Evolutionary conservation across 2,797 vertebrate genomes (phyloP).

Genomic region (Pangasius djambal): DNA sequence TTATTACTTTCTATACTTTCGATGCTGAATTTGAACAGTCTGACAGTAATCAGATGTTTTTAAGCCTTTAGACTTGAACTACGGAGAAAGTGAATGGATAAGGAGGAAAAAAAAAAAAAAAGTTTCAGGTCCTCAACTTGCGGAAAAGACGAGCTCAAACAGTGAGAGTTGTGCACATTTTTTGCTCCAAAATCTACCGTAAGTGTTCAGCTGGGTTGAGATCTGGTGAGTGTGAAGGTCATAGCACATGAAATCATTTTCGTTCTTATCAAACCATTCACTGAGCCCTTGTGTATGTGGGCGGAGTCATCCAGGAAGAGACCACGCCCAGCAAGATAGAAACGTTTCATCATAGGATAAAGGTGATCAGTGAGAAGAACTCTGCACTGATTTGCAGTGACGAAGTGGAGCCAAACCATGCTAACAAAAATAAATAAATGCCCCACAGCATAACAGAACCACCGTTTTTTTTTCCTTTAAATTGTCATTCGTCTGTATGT

Average conservation of each 20-base stretch:
- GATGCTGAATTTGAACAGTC: not conserved
- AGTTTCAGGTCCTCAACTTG: not conserved
- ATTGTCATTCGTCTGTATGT: slow-evolving; percentile 15
- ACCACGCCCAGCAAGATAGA: not conserved
- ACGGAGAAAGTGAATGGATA: too few species aligned
- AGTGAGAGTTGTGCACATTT: too few species aligned
- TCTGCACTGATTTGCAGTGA: not conserved
- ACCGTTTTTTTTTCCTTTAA: not conserved
- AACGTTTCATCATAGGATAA: not conserved
- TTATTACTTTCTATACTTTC: not conserved
- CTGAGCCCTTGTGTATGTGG: not conserved
- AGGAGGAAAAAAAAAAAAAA: not conserved
- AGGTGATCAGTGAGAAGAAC: not conserved
- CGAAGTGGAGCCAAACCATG: not conserved
- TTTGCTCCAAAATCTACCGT: not conserved
- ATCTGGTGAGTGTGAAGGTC: not conserved
- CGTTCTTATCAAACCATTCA: not conserved
- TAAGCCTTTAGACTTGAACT: not conserved
- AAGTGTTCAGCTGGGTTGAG: not conserved
- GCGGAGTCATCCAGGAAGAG: not conserved
- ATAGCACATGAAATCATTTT: not conserved
- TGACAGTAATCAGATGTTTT: not conserved
- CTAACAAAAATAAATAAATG: not conserved
- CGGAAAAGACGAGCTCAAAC: not conserved
- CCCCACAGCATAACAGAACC: not conserved